These are phyloP conservation scores for Cephalopachus bancanus DNA, from an alignment of 2,797 vertebrate species.

Conservation along the genomic window DNA sequence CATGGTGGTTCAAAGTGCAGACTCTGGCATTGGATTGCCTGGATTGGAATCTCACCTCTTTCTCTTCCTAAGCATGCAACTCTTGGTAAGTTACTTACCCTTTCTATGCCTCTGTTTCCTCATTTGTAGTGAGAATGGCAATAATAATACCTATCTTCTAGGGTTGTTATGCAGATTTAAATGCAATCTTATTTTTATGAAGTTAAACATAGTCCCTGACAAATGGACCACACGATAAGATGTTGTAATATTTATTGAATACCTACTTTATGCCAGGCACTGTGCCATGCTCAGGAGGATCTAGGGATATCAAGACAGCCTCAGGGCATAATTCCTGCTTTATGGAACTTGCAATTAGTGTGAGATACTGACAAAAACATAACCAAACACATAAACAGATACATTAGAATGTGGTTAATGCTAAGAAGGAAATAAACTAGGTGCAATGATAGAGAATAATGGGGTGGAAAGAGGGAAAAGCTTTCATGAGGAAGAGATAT, in stretches of 20 bases:
- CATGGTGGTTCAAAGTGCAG: background rate
- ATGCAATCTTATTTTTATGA: conserved; percentile 2
- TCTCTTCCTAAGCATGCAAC: background rate
- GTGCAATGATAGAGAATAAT: background rate
- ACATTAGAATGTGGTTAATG: conserved; percentile 9
- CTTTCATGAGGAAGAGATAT: background rate
- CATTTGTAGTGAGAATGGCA: background rate
- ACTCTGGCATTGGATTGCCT: background rate
- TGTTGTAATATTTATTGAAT: background rate
- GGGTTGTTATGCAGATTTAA: background rate
- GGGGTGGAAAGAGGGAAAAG: background rate
- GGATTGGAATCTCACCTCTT: conserved; percentile 2
- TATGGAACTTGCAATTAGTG: background rate
- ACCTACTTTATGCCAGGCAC: conserved; percentile 5
- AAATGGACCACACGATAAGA: background rate
- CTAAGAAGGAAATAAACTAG: background rate
- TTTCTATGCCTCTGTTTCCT: conserved; percentile 2
- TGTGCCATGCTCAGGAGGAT: background rate
- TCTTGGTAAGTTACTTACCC: conserved; percentile 2
- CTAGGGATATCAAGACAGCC: background rate
- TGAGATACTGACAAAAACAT: background rate
- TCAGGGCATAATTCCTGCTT: background rate
- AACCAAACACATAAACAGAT: background rate
- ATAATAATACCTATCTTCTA: background rate
- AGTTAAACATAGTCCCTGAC: background rate